Base-by-base conservation (phyloP, 2,888 invertebrate species). In the Chaitophorus viminalis region DNA sequence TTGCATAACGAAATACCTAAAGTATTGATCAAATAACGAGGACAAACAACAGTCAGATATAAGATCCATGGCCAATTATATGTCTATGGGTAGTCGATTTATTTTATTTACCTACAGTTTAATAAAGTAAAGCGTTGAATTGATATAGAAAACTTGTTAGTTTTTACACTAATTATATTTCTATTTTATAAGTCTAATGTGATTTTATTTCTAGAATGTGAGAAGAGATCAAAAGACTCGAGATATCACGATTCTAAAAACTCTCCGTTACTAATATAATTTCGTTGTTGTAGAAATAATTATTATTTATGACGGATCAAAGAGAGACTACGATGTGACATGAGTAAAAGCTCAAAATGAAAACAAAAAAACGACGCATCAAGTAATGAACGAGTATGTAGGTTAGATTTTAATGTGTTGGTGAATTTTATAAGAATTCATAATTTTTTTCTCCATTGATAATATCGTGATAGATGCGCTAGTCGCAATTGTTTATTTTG, bases 401-500 rank as follows among this genome's bases (percentile, higher is more conserved):
- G 11, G 68, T 68, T 68, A 9, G 29, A 68, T 29, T 68, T 25
- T 70, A 70, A 11, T 29, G 4, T 29, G 70, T 31, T 3, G 1
- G 29, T 70, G 31, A 31, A 70, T 31, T 70, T 70, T 17, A 70
- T 31, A 9, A 29, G 25, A 60, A 60, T 75, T 75, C 21, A 14
- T 75, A 39, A 29, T 39, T 33, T 36, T 75, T 39, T 25, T 39
- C 39, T 33, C 1, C 75, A 21, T 36, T 36, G 21, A 17, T 52
- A 46, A n/a, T 33, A 31, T 21, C 17, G n/a, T 25, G 17, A 14
- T 46, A 14, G 31, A 46, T 39, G 25, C 21, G 29, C 29, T 46
- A 11, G 25, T 39, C n/a, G 82, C 31, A 31, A 72, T 72, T 82
- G 72, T 52, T 52, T 72, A 46, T 82, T 82, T 82, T 72, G 70